A percentile compares a stretch with the other conserved stretches of the same genome.
These are phyloP conservation scores for Hypena proboscidalis DNA, from an alignment of 2,888 invertebrate species.

Conservation along the genomic window DNA sequence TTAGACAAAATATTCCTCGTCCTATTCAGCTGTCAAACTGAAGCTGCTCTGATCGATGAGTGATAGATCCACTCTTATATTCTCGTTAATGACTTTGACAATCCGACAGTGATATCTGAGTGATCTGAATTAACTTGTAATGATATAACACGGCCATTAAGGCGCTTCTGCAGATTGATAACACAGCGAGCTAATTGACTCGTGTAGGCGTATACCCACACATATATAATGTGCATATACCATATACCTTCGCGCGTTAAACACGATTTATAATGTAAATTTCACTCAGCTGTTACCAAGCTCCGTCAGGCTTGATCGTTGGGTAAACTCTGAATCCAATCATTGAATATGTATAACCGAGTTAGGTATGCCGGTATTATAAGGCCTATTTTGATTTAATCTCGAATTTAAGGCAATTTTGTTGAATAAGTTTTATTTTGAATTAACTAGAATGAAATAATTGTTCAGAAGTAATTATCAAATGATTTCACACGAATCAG, in stretches of 20 bases:
- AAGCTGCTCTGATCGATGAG: no score
- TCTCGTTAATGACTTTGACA: no score
- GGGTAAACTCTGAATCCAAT: slow-evolving; percentile 45
- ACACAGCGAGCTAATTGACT: slow-evolving; percentile 58
- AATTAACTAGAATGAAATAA: no score
- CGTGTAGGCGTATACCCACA: slow-evolving; percentile 44
- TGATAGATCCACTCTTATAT: no score
- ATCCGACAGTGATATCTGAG: no score
- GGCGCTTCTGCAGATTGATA: slow-evolving; percentile 50
- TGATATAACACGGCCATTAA: slow-evolving; percentile 19
- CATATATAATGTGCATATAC: no score
- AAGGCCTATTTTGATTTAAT: slow-evolving; percentile 40
- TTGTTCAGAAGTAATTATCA: no score
- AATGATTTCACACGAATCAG: no score
- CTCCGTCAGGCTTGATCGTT: slow-evolving; percentile 34
- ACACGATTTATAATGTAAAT: slow-evolving; percentile 67
- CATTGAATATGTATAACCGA: slow-evolving; percentile 52
- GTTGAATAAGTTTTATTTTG: no score
- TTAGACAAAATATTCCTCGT: no score
- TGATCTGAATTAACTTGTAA: background rate
- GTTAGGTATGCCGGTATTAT: slow-evolving; percentile 23
- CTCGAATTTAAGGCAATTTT: no score
- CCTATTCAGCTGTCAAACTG: no score
- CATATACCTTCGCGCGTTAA: slow-evolving; percentile 40
- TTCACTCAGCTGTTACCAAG: slow-evolving; percentile 61